Evolutionary conservation across 2,113 vertebrate species (phyloP), one percentile per base, ranked within the genome.

Genomic region (Chaetorhynchus papuensis): DNA sequence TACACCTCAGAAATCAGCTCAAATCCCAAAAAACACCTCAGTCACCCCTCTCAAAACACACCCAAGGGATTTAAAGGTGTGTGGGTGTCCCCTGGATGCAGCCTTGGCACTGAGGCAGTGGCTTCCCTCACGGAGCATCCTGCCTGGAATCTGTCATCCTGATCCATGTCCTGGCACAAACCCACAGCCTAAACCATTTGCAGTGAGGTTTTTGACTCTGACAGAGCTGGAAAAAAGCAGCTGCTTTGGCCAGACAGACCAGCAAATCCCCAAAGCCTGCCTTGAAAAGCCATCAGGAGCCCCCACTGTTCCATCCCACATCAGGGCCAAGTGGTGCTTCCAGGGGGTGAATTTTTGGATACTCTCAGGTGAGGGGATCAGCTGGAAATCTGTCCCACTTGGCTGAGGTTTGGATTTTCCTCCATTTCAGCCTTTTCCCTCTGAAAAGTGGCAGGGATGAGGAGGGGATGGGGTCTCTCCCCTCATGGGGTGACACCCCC

Each of bases 281-380:
- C 91, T 85, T 53, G 86, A 16, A 82, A 85, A 96, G 19, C 9
- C 2, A 82, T 70, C 42, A 37, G 74, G 24, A 68, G 35, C 66
- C 45, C 39, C 56, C 9, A 1, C 0, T 1, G 15, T 22, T 83
- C 31, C 0, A 1, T 6, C 72, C 33, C 53, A 10, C 7, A 5
- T 1, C 2, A 2, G 12, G 60, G 18, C 33, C 28, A 4, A n/a
- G 35, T 2, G 21, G 7, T 54, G 39, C 28, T 76, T 76, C 69
- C 35, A 57, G 50, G 2, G 14, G 16, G 44, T 8, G 83, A 56
- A 33, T 0, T 1, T 53, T 87, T 72, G 78, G 66, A 50, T 12
- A 1, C 0, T 3, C 31, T 72, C 24, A 42, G 42, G 16, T 50
- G 49, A 63, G 9, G 47, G 24, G n/a, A 56, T 80, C 12, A 1